Conservation (phyloP, 2,888 invertebrate species). For the Hirudinaria manillensis region DNA sequence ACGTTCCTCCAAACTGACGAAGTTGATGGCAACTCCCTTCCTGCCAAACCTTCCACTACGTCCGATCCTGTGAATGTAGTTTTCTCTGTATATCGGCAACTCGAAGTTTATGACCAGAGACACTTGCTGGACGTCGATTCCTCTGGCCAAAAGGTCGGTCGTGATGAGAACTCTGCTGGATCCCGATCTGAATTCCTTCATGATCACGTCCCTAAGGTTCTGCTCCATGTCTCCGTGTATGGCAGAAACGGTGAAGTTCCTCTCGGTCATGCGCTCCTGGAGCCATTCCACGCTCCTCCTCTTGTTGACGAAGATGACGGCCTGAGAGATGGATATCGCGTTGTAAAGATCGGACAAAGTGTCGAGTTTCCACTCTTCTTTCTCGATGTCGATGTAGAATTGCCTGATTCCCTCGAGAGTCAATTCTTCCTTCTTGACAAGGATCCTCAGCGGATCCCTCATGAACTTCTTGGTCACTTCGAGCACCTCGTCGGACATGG, state of each 20-base stretch:
- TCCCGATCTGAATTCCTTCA: slow-evolving; percentile 58
- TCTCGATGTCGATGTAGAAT: slow-evolving; percentile 64
- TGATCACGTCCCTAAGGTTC: not conserved
- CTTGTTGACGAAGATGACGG: not conserved
- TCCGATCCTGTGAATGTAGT: slow-evolving; percentile 99
- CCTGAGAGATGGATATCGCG: not conserved
- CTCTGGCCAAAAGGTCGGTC: slow-evolving; percentile 93
- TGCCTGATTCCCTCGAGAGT: slow-evolving; percentile 95
- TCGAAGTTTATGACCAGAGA: slow-evolving; percentile 67
- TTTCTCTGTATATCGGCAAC: slow-evolving; percentile 96
- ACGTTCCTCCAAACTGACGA: slow-evolving; percentile 89
- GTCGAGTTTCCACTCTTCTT: slow-evolving; percentile 13
- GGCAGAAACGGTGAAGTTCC: not conserved
- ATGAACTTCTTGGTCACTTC: slow-evolving; percentile 96
- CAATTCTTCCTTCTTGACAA: slow-evolving; percentile 94
- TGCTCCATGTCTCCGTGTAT: slow-evolving; percentile 6
- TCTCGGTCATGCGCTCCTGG: not conserved
- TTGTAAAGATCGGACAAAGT: not conserved
- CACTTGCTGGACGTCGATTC: slow-evolving; percentile 96
- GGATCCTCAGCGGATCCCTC: slow-evolving; percentile 89
- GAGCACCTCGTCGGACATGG: slow-evolving; percentile 94
- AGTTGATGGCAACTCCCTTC: slow-evolving; percentile 99
- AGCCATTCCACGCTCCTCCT: not conserved
- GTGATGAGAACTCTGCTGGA: slow-evolving; percentile 96
- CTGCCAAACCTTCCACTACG: slow-evolving; percentile 98